Conservation (phyloP, 2,888 invertebrate genomes). For the Anorthoa munda region DNA sequence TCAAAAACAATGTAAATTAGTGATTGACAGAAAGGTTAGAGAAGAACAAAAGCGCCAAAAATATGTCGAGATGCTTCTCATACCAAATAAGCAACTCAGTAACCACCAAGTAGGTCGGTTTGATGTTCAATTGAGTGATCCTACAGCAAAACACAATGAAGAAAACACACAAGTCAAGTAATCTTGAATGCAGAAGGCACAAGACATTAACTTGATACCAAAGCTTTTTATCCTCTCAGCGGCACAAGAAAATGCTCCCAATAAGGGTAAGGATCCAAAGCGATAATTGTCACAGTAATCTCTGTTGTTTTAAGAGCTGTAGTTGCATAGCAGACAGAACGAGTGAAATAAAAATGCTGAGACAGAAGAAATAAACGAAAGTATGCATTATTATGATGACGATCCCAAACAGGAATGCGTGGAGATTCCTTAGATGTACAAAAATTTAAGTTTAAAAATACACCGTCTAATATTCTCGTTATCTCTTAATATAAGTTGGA, state of each 20-base stretch:
- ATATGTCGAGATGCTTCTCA: neutral
- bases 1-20: no score
- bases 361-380: slow-evolving; percentile 88
- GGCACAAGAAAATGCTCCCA: slow-evolving; percentile 37
- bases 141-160: slow-evolving; percentile 3
- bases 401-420: slow-evolving; percentile 78
- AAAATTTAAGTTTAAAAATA: slow-evolving; percentile 49
- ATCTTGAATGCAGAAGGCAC: slow-evolving; percentile 33
- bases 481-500: slow-evolving; percentile 60
- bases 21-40: no score
- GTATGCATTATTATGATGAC: slow-evolving; percentile 90
- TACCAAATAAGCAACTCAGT: neutral
- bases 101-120: neutral
- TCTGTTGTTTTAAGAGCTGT: slow-evolving; percentile 75
- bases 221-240: slow-evolving; percentile 27
- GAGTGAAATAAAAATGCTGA: slow-evolving; percentile 86
- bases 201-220: slow-evolving; percentile 30
- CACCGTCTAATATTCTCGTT: slow-evolving; percentile 52
- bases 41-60: neutral
- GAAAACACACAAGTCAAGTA: neutral
- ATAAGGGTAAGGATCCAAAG: slow-evolving; percentile 38
- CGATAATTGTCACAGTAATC: slow-evolving; percentile 58
- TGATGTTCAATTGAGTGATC: neutral
- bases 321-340: slow-evolving; percentile 78
- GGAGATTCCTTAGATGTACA: slow-evolving; percentile 65